Evolutionary conservation across 2,888 invertebrate genomes (phyloP), one percentile per base, ranked within the genome.

Genomic region (Scaptomyza flava): DNA sequence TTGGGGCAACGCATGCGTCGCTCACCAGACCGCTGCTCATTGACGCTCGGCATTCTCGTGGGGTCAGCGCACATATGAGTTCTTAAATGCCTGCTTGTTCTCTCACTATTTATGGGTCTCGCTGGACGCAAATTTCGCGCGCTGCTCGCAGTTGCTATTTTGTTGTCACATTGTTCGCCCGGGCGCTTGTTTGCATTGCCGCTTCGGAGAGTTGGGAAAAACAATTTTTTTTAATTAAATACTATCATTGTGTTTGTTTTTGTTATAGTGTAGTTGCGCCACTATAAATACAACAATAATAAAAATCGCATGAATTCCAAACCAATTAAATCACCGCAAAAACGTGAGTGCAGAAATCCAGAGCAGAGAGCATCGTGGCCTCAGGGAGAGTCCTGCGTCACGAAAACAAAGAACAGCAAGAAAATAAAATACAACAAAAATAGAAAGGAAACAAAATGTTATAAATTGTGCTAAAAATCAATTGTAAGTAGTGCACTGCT

Each of bases 401-500:
- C 14, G 31, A 43, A 23, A 59, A 43, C 41, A 59, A 56, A 53
- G 7, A 34, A 14, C 27, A n/a, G 17, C 53, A 42, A 36, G 14
- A 56, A 30, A 14, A 50, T 12, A 52, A 14, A 58, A 23, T 6
- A 38, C 36, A 38, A 38, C 1, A 38, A 17, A 33, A 36, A 34
- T 51, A 59, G 57, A 59, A 51, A 17, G 23, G 31, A 14, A 45
- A 41, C 14, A 59, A 53, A 58, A 53, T 65, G 67, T 33, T 47
- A 62, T 50, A 33, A 67, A 36, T 52, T 87, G 75, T 88, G 87
- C 77, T 70, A 80, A 87, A 89, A 87, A 83, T 83, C 89, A 83
- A 83, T 87, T 84, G 89, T 89, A 89, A 84, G 89, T 89, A 74
- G 51, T 56, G 52, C 27, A 41, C 9, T 27, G 53, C 9, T 48